A percentile compares a stretch with the other conserved stretches of the same genome.
phyloP scores from a whole-genome alignment of 1,140 invertebrate genomes.

The Drosophila jambulina region DNA sequence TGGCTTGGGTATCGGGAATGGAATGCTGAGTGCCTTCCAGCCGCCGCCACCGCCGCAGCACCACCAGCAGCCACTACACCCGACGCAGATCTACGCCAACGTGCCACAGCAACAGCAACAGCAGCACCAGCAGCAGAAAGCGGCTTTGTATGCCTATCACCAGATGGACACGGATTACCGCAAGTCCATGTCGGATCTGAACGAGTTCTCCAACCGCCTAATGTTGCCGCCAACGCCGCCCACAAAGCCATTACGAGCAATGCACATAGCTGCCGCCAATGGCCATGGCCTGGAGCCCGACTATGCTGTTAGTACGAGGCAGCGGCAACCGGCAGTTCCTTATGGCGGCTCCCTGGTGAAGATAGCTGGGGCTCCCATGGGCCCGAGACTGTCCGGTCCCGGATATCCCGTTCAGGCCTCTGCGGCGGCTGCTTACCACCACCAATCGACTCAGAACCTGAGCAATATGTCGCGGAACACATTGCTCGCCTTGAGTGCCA shows the following conservation, averaged over 20 bases:
- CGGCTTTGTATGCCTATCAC: constrained; percentile 64
- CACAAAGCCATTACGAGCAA: constrained; percentile 81
- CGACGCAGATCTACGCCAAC: constrained; percentile 63
- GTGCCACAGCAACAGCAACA: constrained; percentile 67
- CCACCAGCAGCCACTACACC: constrained; percentile 44
- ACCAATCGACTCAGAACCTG: constrained; percentile 78
- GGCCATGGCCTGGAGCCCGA: constrained; percentile 61
- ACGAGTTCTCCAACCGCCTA: constrained; percentile 80
- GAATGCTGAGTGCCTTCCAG: constrained; percentile 72
- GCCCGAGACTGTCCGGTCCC: constrained; percentile 7
- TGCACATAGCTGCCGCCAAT: constrained; percentile 63
- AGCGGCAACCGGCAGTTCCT: constrained; percentile 43
- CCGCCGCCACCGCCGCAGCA: constrained; percentile 59
- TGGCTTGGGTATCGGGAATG: constrained; percentile 72
- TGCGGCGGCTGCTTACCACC: constrained; percentile 59
- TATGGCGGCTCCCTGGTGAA: constrained; percentile 79
- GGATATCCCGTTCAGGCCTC: constrained; percentile 43
- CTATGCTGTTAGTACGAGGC: constrained; percentile 60
- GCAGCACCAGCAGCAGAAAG: constrained; percentile 60
- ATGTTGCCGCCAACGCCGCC: constrained; percentile 77
- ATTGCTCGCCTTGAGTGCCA: constrained; percentile 91
- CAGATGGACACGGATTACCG: constrained; percentile 85
- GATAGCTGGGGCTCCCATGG: constrained; percentile 59
- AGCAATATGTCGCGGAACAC: constrained; percentile 91
- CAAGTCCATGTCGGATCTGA: constrained; percentile 86